phyloP scores from a whole-genome alignment of 2,797 vertebrate species.

The Sebastes steindachneri region DNA sequence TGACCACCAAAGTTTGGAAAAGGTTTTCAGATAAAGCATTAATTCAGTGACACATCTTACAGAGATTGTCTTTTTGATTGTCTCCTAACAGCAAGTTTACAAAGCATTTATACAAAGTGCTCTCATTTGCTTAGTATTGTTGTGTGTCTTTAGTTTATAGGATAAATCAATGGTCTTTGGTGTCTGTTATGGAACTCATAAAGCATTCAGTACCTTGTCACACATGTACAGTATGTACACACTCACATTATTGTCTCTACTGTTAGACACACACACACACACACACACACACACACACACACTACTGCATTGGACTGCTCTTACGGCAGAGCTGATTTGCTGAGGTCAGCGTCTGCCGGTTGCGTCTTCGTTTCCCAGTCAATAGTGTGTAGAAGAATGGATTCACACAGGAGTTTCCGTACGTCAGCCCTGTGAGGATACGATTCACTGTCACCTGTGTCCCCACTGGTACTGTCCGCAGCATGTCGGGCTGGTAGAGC shows the following conservation, averaged over 20 bases:
- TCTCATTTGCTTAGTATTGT: constrained; percentile 37
- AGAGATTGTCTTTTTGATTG: constrained; percentile 38
- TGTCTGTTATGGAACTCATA: neutral
- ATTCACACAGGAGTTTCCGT: constrained; percentile 90
- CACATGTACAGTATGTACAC: neutral
- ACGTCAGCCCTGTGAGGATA: constrained; percentile 88
- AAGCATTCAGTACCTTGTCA: constrained; percentile 24
- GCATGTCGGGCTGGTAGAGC: constrained; percentile 84
- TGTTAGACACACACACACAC: neutral
- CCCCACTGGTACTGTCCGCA: constrained; percentile 80
- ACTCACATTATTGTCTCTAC: constrained; percentile 7
- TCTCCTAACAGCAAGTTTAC: constrained; percentile 44
- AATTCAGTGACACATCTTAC: neutral
- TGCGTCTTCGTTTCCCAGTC: constrained; percentile 82
- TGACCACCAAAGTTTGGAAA: neutral
- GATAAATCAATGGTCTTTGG: constrained; percentile 37
- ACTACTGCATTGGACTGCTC: constrained; percentile 73
- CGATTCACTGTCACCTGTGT: constrained; percentile 89
- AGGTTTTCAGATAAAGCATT: neutral
- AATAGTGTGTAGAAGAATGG: constrained; percentile 91
- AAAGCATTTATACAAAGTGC: constrained; percentile 68
- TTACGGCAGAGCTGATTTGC: constrained; percentile 82
- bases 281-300: neutral
- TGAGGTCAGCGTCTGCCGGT: constrained; percentile 69
- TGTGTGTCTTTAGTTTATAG: constrained; percentile 15